These are phyloP conservation scores for Hyperopisus bebe DNA, from an alignment of 2,113 vertebrate genomes.

Conservation along the genomic window DNA sequence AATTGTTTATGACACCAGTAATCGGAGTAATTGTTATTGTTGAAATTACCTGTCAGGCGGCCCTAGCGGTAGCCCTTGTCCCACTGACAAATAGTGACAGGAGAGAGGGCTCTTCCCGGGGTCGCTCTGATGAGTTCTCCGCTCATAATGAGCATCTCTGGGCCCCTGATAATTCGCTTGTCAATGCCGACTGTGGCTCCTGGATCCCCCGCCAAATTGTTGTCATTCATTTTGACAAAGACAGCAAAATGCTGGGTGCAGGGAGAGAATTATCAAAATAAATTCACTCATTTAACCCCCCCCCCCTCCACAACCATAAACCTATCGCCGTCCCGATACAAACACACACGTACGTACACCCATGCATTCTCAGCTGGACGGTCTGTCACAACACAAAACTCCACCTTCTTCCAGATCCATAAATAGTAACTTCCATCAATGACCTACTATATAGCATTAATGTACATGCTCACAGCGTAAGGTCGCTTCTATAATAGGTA, in stretches of 20 bases:
- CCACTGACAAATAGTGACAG: constrained; percentile 97
- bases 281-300: constrained; percentile 61
- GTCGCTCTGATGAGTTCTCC: constrained; percentile 93
- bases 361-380: neutral
- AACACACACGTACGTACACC: neutral
- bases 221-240: constrained; percentile 89
- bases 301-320: constrained; percentile 10
- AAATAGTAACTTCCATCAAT: neutral
- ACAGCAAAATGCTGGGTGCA: constrained; percentile 62
- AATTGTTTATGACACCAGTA: constrained; percentile 99
- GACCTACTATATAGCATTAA: neutral
- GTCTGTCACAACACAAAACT: neutral
- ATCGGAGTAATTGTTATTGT: constrained; percentile 99
- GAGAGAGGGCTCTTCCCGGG: constrained; percentile 69
- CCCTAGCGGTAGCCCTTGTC: constrained; percentile 79
- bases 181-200: constrained; percentile 91
- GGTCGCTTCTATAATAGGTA: neutral
- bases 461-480: neutral
- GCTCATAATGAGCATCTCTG: constrained; percentile 93
- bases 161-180: constrained; percentile 99
- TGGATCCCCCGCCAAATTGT: constrained; percentile 85
- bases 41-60: constrained; percentile 99
- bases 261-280: constrained; percentile 73
- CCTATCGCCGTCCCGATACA: neutral
- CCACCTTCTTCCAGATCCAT: neutral